Evolutionary conservation across 2,888 invertebrate species (phyloP).

Genomic region (Icerya purchasi): DNA sequence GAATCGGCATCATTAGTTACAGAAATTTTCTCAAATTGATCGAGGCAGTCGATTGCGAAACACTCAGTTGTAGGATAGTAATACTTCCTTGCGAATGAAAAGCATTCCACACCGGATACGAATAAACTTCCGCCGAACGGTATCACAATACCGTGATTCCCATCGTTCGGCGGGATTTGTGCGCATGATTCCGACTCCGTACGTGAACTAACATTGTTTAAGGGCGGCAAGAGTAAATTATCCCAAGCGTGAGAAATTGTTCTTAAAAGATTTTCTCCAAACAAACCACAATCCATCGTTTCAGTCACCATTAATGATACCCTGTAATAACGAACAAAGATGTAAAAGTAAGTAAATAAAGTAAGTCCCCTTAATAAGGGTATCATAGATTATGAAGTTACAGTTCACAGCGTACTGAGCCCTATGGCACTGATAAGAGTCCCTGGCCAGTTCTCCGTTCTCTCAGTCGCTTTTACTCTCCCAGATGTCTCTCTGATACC

Average conservation of each 20-base stretch:
- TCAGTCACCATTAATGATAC: slow-evolving; percentile 48
- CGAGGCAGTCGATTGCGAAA: slow-evolving; percentile 3
- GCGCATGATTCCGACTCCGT: background rate
- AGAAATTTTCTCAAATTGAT: slow-evolving; percentile 1
- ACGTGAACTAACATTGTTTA: too few species aligned
- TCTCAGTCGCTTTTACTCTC: too few species aligned
- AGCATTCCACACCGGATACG: slow-evolving; percentile 7
- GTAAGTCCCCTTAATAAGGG: background rate
- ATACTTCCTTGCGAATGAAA: slow-evolving; percentile 5
- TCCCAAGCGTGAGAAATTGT: slow-evolving; percentile 47
- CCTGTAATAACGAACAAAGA: slow-evolving; percentile 15
- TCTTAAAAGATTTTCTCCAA: slow-evolving; percentile 50
- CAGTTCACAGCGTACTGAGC: too few species aligned
- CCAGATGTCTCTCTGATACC: too few species aligned
- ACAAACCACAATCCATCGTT: slow-evolving; percentile 55
- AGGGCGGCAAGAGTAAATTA: slow-evolving; percentile 29
- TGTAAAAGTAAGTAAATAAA: slow-evolving; percentile 9
- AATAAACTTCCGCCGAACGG: slow-evolving; percentile 11
- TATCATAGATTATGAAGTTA: too few species aligned
- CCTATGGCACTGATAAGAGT: too few species aligned
- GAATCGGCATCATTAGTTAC: background rate
- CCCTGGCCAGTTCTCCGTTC: too few species aligned
- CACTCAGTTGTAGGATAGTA: slow-evolving; percentile 3
- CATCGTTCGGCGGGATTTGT: background rate
- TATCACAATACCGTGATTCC: slow-evolving; percentile 7